Conservation (phyloP, 2,113 vertebrate species). For the Ammospiza caudacuta region DNA sequence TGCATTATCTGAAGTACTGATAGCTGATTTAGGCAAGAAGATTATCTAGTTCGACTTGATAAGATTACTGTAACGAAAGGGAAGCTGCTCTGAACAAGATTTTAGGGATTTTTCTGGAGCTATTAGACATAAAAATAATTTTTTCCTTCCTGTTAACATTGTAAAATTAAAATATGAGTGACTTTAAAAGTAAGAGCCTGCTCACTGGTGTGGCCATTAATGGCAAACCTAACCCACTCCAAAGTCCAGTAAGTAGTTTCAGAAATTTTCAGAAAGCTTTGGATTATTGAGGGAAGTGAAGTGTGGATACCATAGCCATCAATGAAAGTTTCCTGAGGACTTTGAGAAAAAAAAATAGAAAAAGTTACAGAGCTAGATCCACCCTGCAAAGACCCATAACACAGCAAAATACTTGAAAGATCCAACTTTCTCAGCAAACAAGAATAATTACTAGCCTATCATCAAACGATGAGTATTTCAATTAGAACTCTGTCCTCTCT, state of each 20-base stretch:
- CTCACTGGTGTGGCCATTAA: background rate
- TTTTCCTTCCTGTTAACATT: background rate
- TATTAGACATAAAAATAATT: constrained; percentile 19
- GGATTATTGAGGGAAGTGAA: background rate
- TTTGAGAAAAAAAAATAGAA: background rate
- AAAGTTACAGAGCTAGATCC: background rate
- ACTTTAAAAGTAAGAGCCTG: constrained; percentile 2
- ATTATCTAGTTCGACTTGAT: constrained; percentile 51
- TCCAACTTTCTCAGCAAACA: background rate
- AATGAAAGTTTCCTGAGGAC: background rate
- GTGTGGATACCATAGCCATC: background rate
- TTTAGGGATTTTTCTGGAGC: constrained; percentile 30
- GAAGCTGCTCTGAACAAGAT: constrained; percentile 21
- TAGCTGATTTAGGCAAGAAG: constrained; percentile 40
- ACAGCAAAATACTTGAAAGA: background rate
- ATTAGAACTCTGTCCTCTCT: background rate
- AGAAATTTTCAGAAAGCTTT: background rate
- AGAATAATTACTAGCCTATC: background rate
- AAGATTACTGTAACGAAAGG: constrained; percentile 39
- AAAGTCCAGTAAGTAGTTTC: background rate
- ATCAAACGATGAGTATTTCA: background rate
- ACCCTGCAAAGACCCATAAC: background rate
- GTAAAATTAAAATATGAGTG: background rate
- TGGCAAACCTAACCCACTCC: background rate
- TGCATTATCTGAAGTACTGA: constrained; percentile 48